phyloP scores from a whole-genome alignment of 2,113 vertebrate species.

The Eptesicus fuscus region DNA sequence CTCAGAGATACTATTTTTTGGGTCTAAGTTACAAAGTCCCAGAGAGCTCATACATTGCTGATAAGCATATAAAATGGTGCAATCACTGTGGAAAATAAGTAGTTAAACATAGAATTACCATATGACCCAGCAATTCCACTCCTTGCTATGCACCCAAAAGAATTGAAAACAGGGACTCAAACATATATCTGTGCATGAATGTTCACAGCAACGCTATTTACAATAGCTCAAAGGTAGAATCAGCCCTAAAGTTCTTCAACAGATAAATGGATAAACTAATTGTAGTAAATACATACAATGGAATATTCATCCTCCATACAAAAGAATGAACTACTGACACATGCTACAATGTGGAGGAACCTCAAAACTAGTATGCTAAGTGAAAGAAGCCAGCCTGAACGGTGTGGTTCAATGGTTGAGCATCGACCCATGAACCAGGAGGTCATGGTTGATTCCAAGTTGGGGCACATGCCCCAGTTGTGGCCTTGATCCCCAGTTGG shows the following conservation, averaged over 20 bases:
- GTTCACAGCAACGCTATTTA: background rate
- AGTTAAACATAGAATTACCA: background rate
- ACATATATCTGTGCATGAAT: background rate
- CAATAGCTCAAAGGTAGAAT: background rate
- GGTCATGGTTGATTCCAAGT: no score
- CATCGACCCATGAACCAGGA: no score
- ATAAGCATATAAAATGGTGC: background rate
- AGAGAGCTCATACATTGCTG: background rate
- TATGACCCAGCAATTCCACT: background rate
- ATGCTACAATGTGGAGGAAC: background rate
- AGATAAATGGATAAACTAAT: background rate
- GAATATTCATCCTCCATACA: background rate
- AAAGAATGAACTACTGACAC: background rate
- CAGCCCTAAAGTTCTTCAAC: background rate
- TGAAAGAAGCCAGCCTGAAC: background rate
- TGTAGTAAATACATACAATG: background rate
- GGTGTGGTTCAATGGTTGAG: no score
- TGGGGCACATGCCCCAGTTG: no score
- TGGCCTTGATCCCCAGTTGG: no score
- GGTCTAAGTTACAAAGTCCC: background rate
- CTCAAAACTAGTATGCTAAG: background rate
- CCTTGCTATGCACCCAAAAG: background rate
- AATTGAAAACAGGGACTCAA: background rate
- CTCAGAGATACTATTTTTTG: background rate
- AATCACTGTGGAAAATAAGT: background rate